Percentiles rank a stretch among this genome's conserved stretches.
Conservation (phyloP, 1,140 invertebrate species). For the Drosophila eugracilis region DNA sequence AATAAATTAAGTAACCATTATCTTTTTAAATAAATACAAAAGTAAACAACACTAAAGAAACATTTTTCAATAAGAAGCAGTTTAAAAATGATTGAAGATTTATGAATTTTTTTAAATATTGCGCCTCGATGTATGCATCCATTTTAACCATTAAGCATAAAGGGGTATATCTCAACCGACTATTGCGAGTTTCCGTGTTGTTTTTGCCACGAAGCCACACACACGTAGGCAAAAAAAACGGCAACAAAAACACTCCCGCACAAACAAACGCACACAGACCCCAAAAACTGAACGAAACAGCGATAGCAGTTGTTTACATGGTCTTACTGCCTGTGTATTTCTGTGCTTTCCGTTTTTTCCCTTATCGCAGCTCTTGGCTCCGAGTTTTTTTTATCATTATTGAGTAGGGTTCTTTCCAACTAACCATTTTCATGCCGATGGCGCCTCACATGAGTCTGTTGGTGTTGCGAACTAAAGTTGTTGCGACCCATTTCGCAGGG, state of each 20-base stretch:
- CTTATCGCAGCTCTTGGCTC: conserved; percentile 10
- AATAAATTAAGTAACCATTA: too few relatives aligned
- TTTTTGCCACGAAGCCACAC: conserved; percentile 43
- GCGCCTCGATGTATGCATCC: not conserved
- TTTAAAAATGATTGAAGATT: too few relatives aligned
- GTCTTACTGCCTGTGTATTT: conserved; percentile 8
- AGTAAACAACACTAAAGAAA: too few relatives aligned
- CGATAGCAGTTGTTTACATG: conserved; percentile 47
- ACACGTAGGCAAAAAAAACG: conserved; percentile 43
- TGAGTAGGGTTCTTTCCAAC: conserved; percentile 17
- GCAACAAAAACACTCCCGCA: conserved; percentile 7
- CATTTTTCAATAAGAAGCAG: too few relatives aligned
- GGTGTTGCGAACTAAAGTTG: conserved; percentile 37
- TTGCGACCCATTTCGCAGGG: conserved; percentile 50
- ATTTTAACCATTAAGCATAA: not conserved
- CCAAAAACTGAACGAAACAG: conserved; percentile 33
- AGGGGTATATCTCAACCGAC: not conserved
- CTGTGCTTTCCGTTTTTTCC: conserved; percentile 19
- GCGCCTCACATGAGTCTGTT: conserved; percentile 31
- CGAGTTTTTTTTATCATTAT: conserved; percentile 32
- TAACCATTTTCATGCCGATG: conserved; percentile 64
- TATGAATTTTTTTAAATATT: too few relatives aligned
- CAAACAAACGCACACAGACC: conserved; percentile 11
- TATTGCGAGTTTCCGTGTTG: not conserved
- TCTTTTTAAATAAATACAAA: too few relatives aligned